Base-by-base conservation (phyloP, 2,888 invertebrate species). In the Keiferia lycopersicella region DNA sequence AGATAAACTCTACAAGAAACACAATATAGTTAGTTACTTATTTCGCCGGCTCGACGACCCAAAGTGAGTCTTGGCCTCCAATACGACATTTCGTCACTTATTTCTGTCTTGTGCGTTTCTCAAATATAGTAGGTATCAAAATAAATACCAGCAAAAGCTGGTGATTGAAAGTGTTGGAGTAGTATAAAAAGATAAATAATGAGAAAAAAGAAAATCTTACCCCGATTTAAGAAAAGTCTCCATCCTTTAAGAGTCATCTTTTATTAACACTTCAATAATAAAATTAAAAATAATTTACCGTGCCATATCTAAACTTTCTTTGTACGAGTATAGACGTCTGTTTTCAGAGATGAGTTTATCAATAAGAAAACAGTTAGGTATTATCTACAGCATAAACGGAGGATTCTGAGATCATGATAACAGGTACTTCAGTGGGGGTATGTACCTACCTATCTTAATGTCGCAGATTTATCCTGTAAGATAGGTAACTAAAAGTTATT, bases 221-320 rank as follows among this genome's bases (percentile, higher is more conserved):
- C 85, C 76, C 72, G 83, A 76, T 90, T 90, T n/a, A 90, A 67
- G 53, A 83, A 26, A 0, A 78, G 78, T 45, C 83, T 77, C 90
- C 91, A 91, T 79, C 90, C 90, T 66, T 71, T 82, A 10, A 91
- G 72, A 16, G 81, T 77, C 86, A 87, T 89, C 26, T 50, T 59
- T 50, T 90, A 73, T 92, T 93, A 88, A 91, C 2, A 93, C 93
- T 8, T 30, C n/a, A 48, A 8, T 48, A 48, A 48, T 48, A 48
- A n/a, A n/a, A n/a, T n/a, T 18, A 2, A 48, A 50, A 20, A 50
- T n/a, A 22, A 26, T 56, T 26, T 56, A 26, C 56, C 16, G 16
- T 56, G n/a, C 10, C 30, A 56, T 30, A 56, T 30, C 26, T n/a
- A n/a, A 6, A 2, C 22, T 34, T 14, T 56, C 8, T 22, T 20